A percentile compares a stretch with the other conserved stretches of the same genome.
phyloP scores from a whole-genome alignment of 2,113 vertebrate species.

The Caretta caretta region DNA sequence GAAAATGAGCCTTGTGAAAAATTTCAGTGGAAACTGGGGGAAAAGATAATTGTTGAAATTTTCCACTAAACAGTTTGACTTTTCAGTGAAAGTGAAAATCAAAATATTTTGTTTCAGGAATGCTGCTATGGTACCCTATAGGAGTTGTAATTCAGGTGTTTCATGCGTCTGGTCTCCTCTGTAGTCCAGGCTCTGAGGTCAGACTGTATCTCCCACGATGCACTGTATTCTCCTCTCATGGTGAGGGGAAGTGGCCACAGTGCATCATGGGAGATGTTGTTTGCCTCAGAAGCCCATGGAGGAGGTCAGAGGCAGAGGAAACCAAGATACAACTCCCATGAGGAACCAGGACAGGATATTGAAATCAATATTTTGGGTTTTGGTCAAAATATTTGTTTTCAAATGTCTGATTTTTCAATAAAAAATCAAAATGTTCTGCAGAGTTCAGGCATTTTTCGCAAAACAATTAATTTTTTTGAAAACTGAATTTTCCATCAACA shows the following conservation, averaged over 20 bases:
- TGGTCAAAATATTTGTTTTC: background rate
- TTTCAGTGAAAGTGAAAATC: background rate
- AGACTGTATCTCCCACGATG: background rate
- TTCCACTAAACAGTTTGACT: background rate
- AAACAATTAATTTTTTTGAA: background rate
- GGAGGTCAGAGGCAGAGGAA: background rate
- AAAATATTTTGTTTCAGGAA: background rate
- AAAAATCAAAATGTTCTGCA: background rate
- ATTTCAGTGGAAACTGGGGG: background rate
- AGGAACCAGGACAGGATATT: background rate
- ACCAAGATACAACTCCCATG: accelerated
- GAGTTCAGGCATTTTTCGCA: background rate
- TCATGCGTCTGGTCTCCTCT: background rate
- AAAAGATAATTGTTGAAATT: background rate
- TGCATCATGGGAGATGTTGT: background rate
- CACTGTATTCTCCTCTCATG: accelerated
- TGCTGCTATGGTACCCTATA: background rate
- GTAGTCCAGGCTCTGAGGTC: background rate
- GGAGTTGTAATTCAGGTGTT: background rate
- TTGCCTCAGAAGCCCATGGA: background rate
- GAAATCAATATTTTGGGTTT: accelerated
- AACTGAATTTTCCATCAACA: background rate
- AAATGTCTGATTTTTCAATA: background rate
- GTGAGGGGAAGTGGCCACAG: background rate
- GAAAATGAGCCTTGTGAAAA: background rate